Evolutionary conservation across 2,888 invertebrate species (phyloP), one percentile per base, ranked within the genome.

Genomic region (Leucophora obtusa): DNA sequence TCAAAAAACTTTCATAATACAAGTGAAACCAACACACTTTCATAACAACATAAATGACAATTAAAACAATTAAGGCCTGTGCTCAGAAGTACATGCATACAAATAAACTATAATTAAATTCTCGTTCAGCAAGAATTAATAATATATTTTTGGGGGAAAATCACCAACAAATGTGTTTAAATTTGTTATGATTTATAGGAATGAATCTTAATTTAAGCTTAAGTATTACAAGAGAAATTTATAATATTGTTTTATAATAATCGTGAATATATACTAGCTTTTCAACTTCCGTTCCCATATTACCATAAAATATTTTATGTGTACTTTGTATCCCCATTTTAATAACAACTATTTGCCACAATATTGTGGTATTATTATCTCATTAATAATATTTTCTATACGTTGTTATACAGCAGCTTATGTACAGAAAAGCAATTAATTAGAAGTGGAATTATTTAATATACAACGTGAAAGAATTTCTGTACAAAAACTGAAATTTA

Each of bases 81-180:
- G 58, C 8, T 24, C 59, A 17, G 35, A 63, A 11, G 15, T 21
- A 14, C 33, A 33, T 4, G n/a, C n/a, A 51, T 21, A 50, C 2
- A 71, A 58, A 56, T 58, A 79, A 71, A 79, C 75, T 79, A 63
- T 75, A 79, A 79, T 79, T 71, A 71, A 79, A 79, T 75, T 79
- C 66, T 53, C 58, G 62, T 79, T 79, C 75, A 68, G 75, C 75
- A 68, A 35, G 75, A 71, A 71, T 71, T 68, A 66, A 18, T 17
- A 15, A 24, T 50, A 63, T 2, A 33, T 63, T 51, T 56, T 65
- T n/a, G n/a, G 28, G 43, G 43, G 43, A 1, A 2, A n/a, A 47
- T 38, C 14, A 1, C 11, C 11, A 1, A 47, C n/a, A 47, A 47
- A 47, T 54, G n/a, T 47, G 35, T 54, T 8, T 58, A 17, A 28